Evolutionary conservation across 2,888 invertebrate species (phyloP).

Genomic region (Heliconius charithonia): DNA sequence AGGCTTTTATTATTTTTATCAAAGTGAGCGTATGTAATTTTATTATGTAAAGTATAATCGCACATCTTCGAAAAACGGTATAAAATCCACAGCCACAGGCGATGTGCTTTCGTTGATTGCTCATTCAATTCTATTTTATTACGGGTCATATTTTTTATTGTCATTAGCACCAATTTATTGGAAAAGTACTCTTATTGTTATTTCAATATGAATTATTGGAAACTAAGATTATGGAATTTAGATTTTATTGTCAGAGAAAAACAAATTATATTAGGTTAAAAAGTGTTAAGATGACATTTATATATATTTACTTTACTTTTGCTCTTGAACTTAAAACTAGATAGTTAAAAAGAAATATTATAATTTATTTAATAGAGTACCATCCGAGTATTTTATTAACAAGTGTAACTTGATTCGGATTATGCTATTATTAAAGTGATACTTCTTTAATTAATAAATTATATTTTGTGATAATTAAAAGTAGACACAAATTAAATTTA

Average conservation of each 20-base stretch:
- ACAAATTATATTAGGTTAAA: neutral
- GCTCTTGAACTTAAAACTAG: too few relatives aligned
- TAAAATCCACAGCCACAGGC: neutral
- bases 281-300: neutral
- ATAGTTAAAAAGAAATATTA: too few relatives aligned
- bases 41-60: conserved; percentile 10
- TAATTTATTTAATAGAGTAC: too few relatives aligned
- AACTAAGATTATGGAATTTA: neutral
- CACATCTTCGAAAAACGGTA: neutral
- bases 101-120: conserved; percentile 1
- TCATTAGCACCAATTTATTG: neutral
- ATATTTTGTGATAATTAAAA: too few relatives aligned
- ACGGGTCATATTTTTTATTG: conserved; percentile 14
- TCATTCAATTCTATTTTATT: conserved; percentile 11
- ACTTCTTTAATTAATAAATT: too few relatives aligned
- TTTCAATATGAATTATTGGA: neutral
- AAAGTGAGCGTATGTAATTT: neutral
- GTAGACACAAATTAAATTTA: too few relatives aligned
- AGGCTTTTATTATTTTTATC: neutral
- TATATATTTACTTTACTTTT: too few relatives aligned
- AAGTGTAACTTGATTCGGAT: too few relatives aligned
- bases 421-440: too few relatives aligned
- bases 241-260: neutral
- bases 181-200: neutral
- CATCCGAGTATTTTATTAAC: too few relatives aligned